Percentiles rank a stretch among this genome's conserved stretches.
These are phyloP conservation scores for Xestia ashworthii DNA, from an alignment of 2,888 invertebrate species.

Conservation along the genomic window DNA sequence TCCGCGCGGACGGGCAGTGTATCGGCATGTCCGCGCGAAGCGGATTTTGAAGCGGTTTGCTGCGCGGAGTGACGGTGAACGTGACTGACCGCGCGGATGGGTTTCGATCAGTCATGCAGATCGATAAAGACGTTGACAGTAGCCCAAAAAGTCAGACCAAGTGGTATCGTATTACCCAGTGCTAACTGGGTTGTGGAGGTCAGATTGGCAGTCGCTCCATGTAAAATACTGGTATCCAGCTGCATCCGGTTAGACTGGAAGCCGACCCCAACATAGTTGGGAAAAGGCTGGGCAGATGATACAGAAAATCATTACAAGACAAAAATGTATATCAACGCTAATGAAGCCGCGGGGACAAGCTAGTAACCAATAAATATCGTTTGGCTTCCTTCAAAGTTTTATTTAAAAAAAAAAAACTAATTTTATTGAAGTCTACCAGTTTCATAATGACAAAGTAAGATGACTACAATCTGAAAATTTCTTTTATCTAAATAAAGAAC, in stretches of 20 bases:
- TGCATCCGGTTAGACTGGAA: too few species aligned
- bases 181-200: too few species aligned
- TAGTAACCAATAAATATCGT: background rate
- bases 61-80: background rate
- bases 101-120: background rate
- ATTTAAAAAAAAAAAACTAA: background rate
- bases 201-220: too few species aligned
- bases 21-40: background rate
- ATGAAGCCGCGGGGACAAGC: too few species aligned
- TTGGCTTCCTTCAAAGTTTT: background rate
- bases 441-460: constrained; percentile 5
- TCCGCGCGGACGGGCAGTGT: background rate
- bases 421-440: background rate
- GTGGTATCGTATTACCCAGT: too few species aligned
- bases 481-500: background rate
- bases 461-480: background rate
- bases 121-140: too few species aligned
- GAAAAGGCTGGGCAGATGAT: too few species aligned
- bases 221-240: too few species aligned
- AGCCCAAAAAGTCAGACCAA: too few species aligned
- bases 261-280: too few species aligned
- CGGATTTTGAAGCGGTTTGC: background rate
- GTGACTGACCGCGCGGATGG: background rate
- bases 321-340: too few species aligned
- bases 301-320: background rate